These are phyloP conservation scores for Chirona hameri DNA, from an alignment of 2,888 invertebrate species.

Conservation along the genomic window DNA sequence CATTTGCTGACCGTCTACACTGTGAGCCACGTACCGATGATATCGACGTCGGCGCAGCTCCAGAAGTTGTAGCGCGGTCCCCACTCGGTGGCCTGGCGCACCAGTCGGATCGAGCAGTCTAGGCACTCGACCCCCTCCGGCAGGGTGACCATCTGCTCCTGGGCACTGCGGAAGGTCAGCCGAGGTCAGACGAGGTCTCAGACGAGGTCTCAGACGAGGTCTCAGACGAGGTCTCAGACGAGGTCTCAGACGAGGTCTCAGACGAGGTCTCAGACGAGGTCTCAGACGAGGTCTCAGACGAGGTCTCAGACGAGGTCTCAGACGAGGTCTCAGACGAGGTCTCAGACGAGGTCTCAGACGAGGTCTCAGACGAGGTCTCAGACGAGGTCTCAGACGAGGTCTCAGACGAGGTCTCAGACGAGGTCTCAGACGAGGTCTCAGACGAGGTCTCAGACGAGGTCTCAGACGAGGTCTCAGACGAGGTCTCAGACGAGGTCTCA, in stretches of 20 bases:
- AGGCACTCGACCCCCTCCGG: slow-evolving; percentile 77
- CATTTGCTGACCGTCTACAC: no score
- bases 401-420: not conserved
- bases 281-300: not conserved
- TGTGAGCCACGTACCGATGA: slow-evolving; percentile 48
- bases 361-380: not conserved
- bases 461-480: not conserved
- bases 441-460: no score
- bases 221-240: no score
- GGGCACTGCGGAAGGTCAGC: slow-evolving; percentile 62
- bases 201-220: no score
- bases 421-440: no score
- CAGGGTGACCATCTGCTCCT: slow-evolving; percentile 72
- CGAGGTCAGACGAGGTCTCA: not conserved
- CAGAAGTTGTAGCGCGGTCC: slow-evolving; percentile 79
- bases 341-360: no score
- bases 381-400: not conserved
- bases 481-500: not conserved
- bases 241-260: not conserved
- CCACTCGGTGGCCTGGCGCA: slow-evolving; percentile 91
- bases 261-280: not conserved
- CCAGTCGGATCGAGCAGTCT: slow-evolving; percentile 83
- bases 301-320: not conserved
- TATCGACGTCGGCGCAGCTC: slow-evolving; percentile 93
- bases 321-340: no score